Evolutionary conservation across 2,888 invertebrate species (phyloP).

Genomic region (Rhagonycha lutea): DNA sequence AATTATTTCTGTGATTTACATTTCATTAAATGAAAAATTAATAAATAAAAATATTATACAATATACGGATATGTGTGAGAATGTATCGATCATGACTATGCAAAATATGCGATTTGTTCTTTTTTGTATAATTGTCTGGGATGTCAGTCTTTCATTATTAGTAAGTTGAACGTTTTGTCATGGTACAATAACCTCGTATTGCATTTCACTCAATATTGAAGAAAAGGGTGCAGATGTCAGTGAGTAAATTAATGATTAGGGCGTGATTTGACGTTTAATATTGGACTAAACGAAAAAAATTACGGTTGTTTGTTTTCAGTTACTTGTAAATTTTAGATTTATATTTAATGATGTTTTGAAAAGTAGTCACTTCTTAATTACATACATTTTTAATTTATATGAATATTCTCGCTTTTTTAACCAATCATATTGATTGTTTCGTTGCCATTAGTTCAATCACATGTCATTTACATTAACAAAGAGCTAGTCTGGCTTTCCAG

Average conservation of each 20-base stretch:
- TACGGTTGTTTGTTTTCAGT: neutral
- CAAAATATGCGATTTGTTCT: neutral
- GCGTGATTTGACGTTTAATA: constrained; percentile 24
- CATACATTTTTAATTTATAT: neutral
- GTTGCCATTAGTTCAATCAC: neutral
- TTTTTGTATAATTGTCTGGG: neutral
- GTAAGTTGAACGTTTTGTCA: constrained; percentile 20
- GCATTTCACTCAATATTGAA: constrained; percentile 26
- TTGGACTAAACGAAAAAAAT: neutral
- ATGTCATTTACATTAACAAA: neutral
- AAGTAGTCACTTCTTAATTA: neutral
- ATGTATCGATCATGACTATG: neutral
- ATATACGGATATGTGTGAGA: neutral
- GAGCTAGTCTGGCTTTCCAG: neutral
- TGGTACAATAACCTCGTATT: constrained; percentile 27
- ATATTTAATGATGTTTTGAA: neutral
- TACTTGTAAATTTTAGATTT: neutral
- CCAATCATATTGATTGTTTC: neutral
- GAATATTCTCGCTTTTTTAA: neutral
- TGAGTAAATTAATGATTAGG: constrained; percentile 27
- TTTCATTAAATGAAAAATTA: neutral
- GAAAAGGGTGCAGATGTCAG: constrained; percentile 26
- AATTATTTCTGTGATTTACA: too few species aligned
- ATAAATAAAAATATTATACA: neutral
- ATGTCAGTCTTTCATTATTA: constrained; percentile 21